Conservation (phyloP, 2,797 vertebrate genomes). For the Sebastes ruberrimus region DNA sequence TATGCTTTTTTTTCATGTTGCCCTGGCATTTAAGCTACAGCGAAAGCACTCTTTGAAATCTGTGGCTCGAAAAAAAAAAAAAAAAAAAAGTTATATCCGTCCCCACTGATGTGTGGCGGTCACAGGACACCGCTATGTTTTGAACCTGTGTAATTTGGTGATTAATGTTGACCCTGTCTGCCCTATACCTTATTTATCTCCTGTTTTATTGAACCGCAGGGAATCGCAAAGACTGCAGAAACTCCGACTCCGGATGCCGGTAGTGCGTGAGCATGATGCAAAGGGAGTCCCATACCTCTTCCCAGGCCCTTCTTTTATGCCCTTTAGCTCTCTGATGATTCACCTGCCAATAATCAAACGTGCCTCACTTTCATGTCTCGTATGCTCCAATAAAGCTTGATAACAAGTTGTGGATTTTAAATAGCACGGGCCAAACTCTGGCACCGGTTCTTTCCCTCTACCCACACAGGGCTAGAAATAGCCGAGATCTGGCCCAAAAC, state of each 20-base stretch:
- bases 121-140: constrained; percentile 46
- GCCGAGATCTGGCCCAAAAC: constrained; percentile 69
- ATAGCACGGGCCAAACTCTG: constrained; percentile 67
- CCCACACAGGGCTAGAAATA: constrained; percentile 65
- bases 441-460: constrained; percentile 47
- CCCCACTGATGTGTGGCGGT: constrained; percentile 39
- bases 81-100: constrained; percentile 44
- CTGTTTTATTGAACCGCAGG: constrained; percentile 62
- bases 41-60: constrained; percentile 73
- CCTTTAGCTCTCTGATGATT: constrained; percentile 65
- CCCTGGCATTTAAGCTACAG: constrained; percentile 73
- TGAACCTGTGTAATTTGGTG: constrained; percentile 68
- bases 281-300: constrained; percentile 41
- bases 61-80: constrained; percentile 41
- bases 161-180: constrained; percentile 67
- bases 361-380: constrained; percentile 62
- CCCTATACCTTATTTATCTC: constrained; percentile 61
- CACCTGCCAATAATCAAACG: constrained; percentile 65
- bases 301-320: constrained; percentile 30
- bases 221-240: constrained; percentile 56
- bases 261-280: constrained; percentile 31
- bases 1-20: constrained; percentile 59
- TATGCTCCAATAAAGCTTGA: constrained; percentile 69
- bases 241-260: constrained; percentile 41
- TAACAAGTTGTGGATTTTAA: constrained; percentile 72